A percentile compares a stretch with the other conserved stretches of the same genome.
Conservation (phyloP, 37 sponge, comb jelly and placozoan genomes). For the Chondrilla cf. caribensis region DNA sequence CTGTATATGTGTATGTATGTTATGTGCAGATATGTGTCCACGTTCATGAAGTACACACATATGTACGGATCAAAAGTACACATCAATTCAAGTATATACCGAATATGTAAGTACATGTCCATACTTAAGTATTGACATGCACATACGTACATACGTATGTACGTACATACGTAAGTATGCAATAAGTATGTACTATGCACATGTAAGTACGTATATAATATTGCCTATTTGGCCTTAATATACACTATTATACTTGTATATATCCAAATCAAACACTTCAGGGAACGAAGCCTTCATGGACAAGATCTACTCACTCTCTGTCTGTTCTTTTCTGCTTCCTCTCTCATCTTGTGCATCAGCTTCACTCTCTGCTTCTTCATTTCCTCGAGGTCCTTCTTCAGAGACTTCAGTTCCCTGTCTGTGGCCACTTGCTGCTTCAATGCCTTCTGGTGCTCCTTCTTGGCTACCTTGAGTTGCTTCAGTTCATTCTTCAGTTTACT, state of each 20-base stretch:
- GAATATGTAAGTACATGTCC: too few relatives aligned
- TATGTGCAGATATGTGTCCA: too few relatives aligned
- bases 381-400: slow-evolving; percentile 69
- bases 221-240: too few relatives aligned
- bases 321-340: slow-evolving; percentile 41
- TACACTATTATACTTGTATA: too few relatives aligned
- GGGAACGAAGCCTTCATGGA: too few relatives aligned
- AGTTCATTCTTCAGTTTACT: slow-evolving; percentile 42
- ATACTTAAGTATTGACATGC: not conserved
- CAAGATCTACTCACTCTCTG: slow-evolving; percentile 25
- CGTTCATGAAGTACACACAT: too few relatives aligned
- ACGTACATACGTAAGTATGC: slow-evolving; percentile 11
- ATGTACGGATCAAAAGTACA: too few relatives aligned
- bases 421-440: slow-evolving; percentile 69
- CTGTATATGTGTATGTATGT: too few relatives aligned
- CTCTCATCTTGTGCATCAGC: slow-evolving; percentile 69
- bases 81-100: too few relatives aligned
- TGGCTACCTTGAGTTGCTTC: slow-evolving; percentile 52
- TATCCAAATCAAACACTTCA: too few relatives aligned
- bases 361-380: slow-evolving; percentile 87
- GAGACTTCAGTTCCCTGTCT: slow-evolving; percentile 56
- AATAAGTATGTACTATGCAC: not conserved
- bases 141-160: slow-evolving; percentile 19
- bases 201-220: not conserved
- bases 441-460: slow-evolving; percentile 71